Conservation (phyloP, 2,888 invertebrate genomes). For the Sesamia inferens region DNA sequence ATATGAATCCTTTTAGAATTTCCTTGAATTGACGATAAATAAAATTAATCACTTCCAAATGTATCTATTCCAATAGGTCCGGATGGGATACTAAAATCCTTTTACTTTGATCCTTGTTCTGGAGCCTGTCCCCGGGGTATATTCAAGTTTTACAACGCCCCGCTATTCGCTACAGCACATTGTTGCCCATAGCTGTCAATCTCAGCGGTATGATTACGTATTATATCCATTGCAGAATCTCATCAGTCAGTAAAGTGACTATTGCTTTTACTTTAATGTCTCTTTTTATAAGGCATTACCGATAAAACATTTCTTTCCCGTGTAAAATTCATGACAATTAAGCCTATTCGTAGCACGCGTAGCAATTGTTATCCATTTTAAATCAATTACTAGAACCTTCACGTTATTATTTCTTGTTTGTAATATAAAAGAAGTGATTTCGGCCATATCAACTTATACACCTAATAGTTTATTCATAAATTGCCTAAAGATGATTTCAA, state of each 20-base stretch:
- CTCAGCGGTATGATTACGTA: conserved; percentile 29
- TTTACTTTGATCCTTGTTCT: conserved; percentile 41
- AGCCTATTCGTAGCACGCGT: conserved; percentile 24
- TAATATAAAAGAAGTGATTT: conserved; percentile 21
- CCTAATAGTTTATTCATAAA: conserved; percentile 7
- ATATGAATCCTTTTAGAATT: neutral
- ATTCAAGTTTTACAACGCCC: conserved; percentile 38
- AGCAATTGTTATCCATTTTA: conserved; percentile 33
- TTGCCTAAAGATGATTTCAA: neutral
- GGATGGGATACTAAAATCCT: conserved; percentile 18
- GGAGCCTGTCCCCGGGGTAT: conserved; percentile 34
- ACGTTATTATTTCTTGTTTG: conserved; percentile 9
- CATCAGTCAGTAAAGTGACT: conserved; percentile 22
- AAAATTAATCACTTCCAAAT: conserved; percentile 19
- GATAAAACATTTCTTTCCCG: conserved; percentile 37
- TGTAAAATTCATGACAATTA: conserved; percentile 40
- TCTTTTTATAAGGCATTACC: conserved; percentile 40
- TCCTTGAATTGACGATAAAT: neutral
- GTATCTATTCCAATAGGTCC: conserved; percentile 25
- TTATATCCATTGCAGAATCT: conserved; percentile 23
- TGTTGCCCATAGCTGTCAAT: conserved; percentile 31
- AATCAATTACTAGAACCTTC: conserved; percentile 36
- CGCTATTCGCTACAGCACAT: conserved; percentile 23
- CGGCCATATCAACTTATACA: neutral
- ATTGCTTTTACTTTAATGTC: conserved; percentile 31